Base-by-base conservation (phyloP, 1,140 invertebrate genomes). In the Tetramorium parvispinum region DNA sequence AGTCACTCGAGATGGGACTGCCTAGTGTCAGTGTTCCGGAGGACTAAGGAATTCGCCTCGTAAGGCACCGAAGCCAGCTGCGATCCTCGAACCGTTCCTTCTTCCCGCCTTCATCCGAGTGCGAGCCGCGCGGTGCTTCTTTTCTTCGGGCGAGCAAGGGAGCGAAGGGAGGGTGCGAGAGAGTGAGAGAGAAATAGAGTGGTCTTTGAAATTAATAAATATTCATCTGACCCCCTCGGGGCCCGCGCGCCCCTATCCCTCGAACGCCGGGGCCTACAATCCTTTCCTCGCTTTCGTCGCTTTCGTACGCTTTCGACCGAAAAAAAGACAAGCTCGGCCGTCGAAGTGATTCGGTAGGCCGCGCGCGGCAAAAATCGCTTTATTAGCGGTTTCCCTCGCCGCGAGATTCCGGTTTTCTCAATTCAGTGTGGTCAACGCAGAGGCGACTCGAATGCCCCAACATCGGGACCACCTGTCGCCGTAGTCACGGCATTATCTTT, bases 21-120 rank as follows among this genome's bases (percentile, higher is more conserved):
- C 68, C 79, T 78, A 88, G 88, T 85, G 86, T 89, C 88, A 88
- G 91, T 91, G 91, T 90, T 90, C 88, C 87, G 81, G 57, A 85
- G 89, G 88, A 82, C 83, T 71, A 61, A 91, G 90, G 92, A 93
- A 93, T 93, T 92, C 85, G 92, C 92, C 90, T 92, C 88, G 92
- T 93, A 93, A 93, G 92, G 89, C 89, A 86, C 65, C 85, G 85
- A 82, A 81, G 85, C 87, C 87, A 88, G 85, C 79, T 90, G 88
- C 88, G 90, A 91, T 88, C 79, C 79, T 83, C 79, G 79, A 83
- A 75, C 53, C 68, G 53, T 66, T 61, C 65, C 65, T 79, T 71
- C 86, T 57, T 66, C 65, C 76, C 73, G 89, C 78, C 86, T 79
- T 89, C 53, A 70, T 78, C 57, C 73, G 83, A 82, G 66, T 59